Conservation (phyloP, 1,140 invertebrate genomes). For the Megalonaias nervosa region DNA sequence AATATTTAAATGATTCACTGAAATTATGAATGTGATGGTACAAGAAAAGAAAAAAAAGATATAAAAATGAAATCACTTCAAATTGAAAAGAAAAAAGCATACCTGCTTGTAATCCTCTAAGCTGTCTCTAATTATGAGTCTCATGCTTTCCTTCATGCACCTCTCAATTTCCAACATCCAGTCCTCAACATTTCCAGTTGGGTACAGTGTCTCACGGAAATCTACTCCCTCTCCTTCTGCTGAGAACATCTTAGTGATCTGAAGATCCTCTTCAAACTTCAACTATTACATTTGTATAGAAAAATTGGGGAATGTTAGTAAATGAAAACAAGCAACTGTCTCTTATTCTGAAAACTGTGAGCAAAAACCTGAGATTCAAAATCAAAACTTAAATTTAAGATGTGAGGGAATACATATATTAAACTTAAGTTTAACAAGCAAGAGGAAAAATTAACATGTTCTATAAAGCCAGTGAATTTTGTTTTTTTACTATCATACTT, state of each 20-base stretch:
- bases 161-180: conserved; percentile 72
- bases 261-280: conserved; percentile 71
- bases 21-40: too few species aligned
- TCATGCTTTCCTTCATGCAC: conserved; percentile 69
- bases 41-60: too few species aligned
- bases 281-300: conserved; percentile 53
- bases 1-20: too few species aligned
- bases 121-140: conserved; percentile 67
- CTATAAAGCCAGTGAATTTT: background rate
- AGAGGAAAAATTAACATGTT: background rate
- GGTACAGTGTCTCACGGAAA: conserved; percentile 69
- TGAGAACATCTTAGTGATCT: conserved; percentile 72
- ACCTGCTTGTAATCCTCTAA: conserved; percentile 67
- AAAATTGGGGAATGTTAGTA: background rate
- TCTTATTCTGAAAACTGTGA: too few species aligned
- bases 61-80: too few species aligned
- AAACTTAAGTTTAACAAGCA: background rate
- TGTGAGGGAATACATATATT: background rate
- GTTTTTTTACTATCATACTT: too few species aligned
- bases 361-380: too few species aligned
- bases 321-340: background rate
- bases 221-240: conserved; percentile 71
- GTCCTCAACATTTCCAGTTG: conserved; percentile 72
- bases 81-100: background rate
- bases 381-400: too few species aligned